Base-by-base conservation (phyloP, 2,113 vertebrate genomes). In the Salvelinus namaycush region DNA sequence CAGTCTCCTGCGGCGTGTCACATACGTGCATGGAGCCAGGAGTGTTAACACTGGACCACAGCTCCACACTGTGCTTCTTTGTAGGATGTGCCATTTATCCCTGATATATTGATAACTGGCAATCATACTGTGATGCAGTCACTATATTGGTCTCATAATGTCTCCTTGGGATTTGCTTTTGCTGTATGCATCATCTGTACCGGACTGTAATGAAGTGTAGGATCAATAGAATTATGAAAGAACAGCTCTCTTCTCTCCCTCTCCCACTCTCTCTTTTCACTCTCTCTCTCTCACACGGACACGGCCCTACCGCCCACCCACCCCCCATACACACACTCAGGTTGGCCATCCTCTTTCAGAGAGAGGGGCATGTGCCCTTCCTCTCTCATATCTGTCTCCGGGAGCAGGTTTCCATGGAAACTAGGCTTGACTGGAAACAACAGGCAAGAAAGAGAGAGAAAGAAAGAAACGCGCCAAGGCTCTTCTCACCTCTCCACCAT, bases 361-460 rank as follows among this genome's bases (percentile, higher is more conserved):
- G 87, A 66, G 91, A 91, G 91, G 92, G 39, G 91, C 87, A 87
- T 90, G 86, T 86, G 87, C 86, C 87, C 89, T 92, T 92, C 90
- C 89, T 93, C 90, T 92, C 90, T 91, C 84, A 90, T 89, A 87
- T 91, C 89, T 92, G 88, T 92, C 90, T 93, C 90, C 78, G 82
- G 87, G 86, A 88, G 88, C 76, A 85, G 91, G 94, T 95, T 94
- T 77, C 92, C 92, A 95, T 94, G 93, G 93, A 94, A 95, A 94
- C 94, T 93, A 90, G 92, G 92, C 89, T 89, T 91, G 93, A 93
- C 91, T 94, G 90, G 91, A 91, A 92, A 94, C 92, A 95, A 94
- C 93, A 93, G 91, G 89, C 94, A 87, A 85, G 88, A 87, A 84
- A 87, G 85, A 89, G 31, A n/a, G 76, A 80, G 92, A 90, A 89